Evolutionary conservation across 2,113 vertebrate genomes (phyloP), one percentile per base, ranked within the genome.

Genomic region (Ovibos moschatus): DNA sequence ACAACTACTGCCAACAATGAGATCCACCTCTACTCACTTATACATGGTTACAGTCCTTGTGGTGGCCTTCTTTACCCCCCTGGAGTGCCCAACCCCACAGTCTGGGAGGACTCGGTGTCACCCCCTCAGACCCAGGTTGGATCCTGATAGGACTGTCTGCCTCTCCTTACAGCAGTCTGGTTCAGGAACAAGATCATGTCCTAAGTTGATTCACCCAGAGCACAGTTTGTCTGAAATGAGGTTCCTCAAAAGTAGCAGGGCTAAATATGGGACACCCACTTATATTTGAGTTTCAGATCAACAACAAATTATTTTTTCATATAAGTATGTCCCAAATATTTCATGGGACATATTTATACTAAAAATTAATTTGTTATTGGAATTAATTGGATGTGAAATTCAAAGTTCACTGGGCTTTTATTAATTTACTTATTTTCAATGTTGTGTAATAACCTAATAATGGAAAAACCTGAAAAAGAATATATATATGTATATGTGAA

Each of bases 221-320:
- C 14, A 5, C 91, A 62, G 47, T 47, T 88, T 78, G 8, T 21
- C 67, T 95, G 30, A 84, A 84, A 25, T 76, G n/a, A 43, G 13
- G 7, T 33, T 95, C 50, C 40, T 23, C 43, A 23, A 13, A 87
- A 60, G 25, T 25, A 64, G 33, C 43, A 30, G n/a, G n/a, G 51
- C 55, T 45, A 50, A 64, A 89, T 16, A 58, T 0, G 14, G 55
- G 28, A 71, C 11, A 36, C 5, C 9, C 30, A 36, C 19, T 25
- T 60, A 43, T 74, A 87, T 60, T 16, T 43, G 50, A 92, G 67
- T 78, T 96, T 92, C 94, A 89, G 55, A 67, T 16, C 53, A 85
- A 64, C 7, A 50, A 82, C 40, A 82, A 50, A 43, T 81, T 87
- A 33, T 33, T 90, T 89, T 79, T 82, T 85, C 64, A n/a, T 74